phyloP scores from a whole-genome alignment of 2,888 invertebrate genomes.

The Cetonia aurata region DNA sequence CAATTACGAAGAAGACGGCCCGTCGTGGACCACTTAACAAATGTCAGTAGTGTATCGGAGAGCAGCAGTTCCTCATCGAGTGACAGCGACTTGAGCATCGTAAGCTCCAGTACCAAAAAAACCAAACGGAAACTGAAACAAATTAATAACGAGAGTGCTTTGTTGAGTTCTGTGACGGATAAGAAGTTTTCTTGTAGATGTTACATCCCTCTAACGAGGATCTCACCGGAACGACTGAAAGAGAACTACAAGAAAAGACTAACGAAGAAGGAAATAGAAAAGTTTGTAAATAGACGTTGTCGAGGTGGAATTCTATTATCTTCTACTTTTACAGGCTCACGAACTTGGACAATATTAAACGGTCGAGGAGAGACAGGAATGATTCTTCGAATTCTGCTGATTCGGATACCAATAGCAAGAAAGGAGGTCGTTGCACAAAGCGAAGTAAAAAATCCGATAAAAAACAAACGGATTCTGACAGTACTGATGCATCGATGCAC shows the following conservation, averaged over 20 bases:
- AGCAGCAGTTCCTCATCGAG: conserved; percentile 17
- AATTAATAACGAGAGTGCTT: conserved; percentile 16
- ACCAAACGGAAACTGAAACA: conserved; percentile 20
- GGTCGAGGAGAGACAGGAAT: conserved; percentile 41
- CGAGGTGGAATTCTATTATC: background rate
- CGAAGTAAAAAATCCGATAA: background rate
- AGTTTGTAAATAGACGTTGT: conserved; percentile 45
- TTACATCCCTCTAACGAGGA: conserved; percentile 56
- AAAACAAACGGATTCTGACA: background rate
- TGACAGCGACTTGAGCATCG: conserved; percentile 12
- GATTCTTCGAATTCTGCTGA: conserved; percentile 44
- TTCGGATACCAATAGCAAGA: conserved; percentile 46
- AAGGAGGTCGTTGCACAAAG: conserved; percentile 47
- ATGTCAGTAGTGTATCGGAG: conserved; percentile 34
- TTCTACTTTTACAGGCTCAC: conserved; percentile 49
- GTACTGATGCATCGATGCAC: conserved; percentile 29
- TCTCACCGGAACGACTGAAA: conserved; percentile 57
- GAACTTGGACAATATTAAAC: conserved; percentile 49
- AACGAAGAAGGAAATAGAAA: conserved; percentile 53
- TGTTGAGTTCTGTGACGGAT: conserved; percentile 46
- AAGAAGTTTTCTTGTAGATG: conserved; percentile 55
- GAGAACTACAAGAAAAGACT: conserved; percentile 56
- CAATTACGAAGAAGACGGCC: background rate
- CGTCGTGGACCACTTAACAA: background rate
- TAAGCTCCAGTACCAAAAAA: conserved; percentile 19